Evolutionary conservation across 1,140 invertebrate genomes (phyloP).

Genomic region (Drosophila ohnishii): DNA sequence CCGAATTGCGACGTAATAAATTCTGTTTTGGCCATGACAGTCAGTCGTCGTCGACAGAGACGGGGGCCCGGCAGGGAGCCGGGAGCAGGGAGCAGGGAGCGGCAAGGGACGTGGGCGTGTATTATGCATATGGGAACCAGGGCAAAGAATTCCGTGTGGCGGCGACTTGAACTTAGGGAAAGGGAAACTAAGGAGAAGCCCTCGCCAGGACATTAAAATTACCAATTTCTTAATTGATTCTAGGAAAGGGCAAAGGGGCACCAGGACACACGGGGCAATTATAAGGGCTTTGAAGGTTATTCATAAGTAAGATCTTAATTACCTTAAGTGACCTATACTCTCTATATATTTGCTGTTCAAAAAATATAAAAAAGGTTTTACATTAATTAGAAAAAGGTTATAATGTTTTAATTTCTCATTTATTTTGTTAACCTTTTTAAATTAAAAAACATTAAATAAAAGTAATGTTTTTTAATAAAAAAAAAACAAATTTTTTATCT

Average conservation of each 20-base stretch:
- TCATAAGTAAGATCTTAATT: constrained; percentile 6
- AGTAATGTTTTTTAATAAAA: too few relatives aligned
- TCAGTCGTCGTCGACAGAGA: not conserved
- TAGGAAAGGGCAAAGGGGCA: not conserved
- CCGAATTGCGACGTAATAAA: constrained; percentile 49
- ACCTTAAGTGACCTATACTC: not conserved
- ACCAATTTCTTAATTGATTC: constrained; percentile 38
- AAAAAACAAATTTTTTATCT: too few relatives aligned
- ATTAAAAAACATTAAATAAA: too few relatives aligned
- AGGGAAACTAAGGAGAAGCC: not conserved
- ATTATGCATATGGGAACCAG: constrained; percentile 41
- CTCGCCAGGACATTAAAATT: constrained; percentile 3
- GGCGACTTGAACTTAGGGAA: not conserved
- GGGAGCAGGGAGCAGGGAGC: not conserved
- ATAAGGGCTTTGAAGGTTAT: constrained; percentile 3
- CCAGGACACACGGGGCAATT: not conserved
- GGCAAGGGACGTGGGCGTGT: not conserved
- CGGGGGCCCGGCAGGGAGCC: not conserved
- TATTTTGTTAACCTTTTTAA: not conserved
- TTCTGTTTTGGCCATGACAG: constrained; percentile 34
- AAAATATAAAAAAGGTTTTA: not conserved
- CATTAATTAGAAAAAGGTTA: not conserved
- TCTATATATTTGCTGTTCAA: too few relatives aligned
- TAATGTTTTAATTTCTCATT: not conserved
- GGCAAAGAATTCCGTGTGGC: constrained; percentile 8